A percentile compares a stretch with the other conserved stretches of the same genome.
Conservation (phyloP, 2,888 invertebrate genomes). For the Eupelmus urozonus region DNA sequence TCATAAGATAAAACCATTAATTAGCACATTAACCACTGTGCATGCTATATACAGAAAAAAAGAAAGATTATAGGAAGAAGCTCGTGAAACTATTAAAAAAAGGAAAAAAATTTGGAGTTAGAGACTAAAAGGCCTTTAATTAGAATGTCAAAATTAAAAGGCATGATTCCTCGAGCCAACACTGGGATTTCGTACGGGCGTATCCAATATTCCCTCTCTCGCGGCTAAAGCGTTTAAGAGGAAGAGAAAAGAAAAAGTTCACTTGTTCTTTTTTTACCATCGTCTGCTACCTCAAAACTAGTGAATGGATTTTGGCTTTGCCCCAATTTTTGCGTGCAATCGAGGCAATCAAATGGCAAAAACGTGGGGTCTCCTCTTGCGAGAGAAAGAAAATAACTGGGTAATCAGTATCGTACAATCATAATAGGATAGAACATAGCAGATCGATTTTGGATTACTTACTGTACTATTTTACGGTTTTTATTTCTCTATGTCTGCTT, state of each 20-base stretch:
- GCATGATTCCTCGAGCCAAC: conserved; percentile 24
- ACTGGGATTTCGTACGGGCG: conserved; percentile 35
- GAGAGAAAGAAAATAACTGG: conserved; percentile 34
- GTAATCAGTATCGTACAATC: conserved; percentile 43
- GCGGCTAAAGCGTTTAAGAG: conserved; percentile 17
- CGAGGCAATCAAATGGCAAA: conserved; percentile 37
- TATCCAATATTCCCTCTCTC: conserved; percentile 35
- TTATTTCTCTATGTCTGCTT: neutral
- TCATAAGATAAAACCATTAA: too few species aligned
- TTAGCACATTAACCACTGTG: too few species aligned
- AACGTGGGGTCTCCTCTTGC: too few species aligned
- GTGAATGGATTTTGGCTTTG: conserved; percentile 54
- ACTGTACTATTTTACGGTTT: neutral
- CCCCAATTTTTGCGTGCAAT: conserved; percentile 58
- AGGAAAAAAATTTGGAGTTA: neutral
- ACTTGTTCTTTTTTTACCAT: neutral
- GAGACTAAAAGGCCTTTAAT: conserved; percentile 27
- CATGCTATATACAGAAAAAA: too few species aligned
- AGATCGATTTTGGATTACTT: conserved; percentile 15
- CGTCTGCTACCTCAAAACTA: conserved; percentile 29
- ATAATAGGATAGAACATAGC: conserved; percentile 35
- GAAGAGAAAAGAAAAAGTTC: conserved; percentile 41
- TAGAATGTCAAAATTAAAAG: conserved; percentile 46
- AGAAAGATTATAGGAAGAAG: too few species aligned
- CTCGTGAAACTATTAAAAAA: neutral